Conservation (phyloP, 2,888 invertebrate genomes). For the Linnaemya tessellans region DNA sequence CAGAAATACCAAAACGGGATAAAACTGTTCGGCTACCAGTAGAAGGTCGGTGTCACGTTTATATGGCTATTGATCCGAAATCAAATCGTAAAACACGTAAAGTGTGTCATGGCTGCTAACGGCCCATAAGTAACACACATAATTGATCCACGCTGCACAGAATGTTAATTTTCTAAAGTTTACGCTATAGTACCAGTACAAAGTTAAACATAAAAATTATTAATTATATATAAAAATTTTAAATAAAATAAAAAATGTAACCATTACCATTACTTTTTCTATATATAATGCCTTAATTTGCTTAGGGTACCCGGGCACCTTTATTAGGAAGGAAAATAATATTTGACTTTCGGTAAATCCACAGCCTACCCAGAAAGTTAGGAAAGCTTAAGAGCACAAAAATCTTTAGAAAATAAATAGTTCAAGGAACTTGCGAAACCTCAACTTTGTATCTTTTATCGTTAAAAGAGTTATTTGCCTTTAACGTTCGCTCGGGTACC, state of each 20-base stretch:
- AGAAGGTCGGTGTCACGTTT: conserved; percentile 7
- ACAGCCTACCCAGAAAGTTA: too few species aligned
- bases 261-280: too few species aligned
- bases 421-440: too few species aligned
- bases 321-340: too few species aligned
- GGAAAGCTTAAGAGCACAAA: too few species aligned
- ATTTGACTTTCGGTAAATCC: too few species aligned
- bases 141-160: too few species aligned
- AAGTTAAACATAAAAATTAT: not conserved
- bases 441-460: too few species aligned
- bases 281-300: too few species aligned
- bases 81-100: conserved; percentile 13
- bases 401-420: too few species aligned
- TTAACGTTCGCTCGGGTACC: not conserved
- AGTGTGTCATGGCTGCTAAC: not conserved
- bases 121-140: conserved; percentile 2
- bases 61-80: conserved; percentile 6
- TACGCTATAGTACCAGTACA: not conserved
- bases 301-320: too few species aligned
- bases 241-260: not conserved
- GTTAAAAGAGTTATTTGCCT: not conserved
- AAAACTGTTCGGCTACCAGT: not conserved
- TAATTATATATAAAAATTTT: not conserved
- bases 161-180: not conserved
- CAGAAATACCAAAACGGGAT: not conserved